phyloP scores from a whole-genome alignment of 1,140 invertebrate genomes.

The Ctenoplectra terminalis region DNA sequence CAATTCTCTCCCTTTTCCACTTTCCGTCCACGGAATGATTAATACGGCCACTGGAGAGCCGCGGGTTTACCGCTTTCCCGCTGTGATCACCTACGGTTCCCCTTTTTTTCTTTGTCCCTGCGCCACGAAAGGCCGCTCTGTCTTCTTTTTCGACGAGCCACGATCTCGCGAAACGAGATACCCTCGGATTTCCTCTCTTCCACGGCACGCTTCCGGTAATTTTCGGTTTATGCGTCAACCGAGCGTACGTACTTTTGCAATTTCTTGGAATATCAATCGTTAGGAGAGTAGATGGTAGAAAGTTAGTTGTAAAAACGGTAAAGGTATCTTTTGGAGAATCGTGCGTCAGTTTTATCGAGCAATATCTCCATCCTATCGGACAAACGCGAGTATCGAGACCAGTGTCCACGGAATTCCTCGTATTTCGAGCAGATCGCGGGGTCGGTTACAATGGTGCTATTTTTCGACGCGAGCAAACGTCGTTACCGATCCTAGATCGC shows the following conservation, averaged over 20 bases:
- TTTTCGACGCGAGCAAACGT: not conserved
- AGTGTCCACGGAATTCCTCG: too few relatives aligned
- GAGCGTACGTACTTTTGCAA: too few relatives aligned
- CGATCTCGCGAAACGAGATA: not conserved
- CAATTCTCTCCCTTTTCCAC: not conserved
- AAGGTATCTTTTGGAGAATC: too few relatives aligned
- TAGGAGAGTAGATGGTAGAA: too few relatives aligned
- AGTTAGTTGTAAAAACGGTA: too few relatives aligned
- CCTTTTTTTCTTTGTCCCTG: slow-evolving; percentile 38
- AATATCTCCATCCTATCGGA: too few relatives aligned
- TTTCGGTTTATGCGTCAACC: too few relatives aligned
- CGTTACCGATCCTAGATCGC: slow-evolving; percentile 29
- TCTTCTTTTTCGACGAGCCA: slow-evolving; percentile 28
- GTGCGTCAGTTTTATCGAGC: too few relatives aligned
- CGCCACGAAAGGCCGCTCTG: not conserved
- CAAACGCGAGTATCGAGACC: too few relatives aligned
- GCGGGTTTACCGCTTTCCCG: slow-evolving; percentile 73
- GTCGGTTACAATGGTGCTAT: too few relatives aligned
- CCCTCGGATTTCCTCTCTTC: slow-evolving; percentile 41
- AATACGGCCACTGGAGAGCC: slow-evolving; percentile 71
- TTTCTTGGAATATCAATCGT: too few relatives aligned
- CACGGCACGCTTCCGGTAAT: slow-evolving; percentile 35
- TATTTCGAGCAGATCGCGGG: too few relatives aligned
- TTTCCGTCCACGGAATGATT: slow-evolving; percentile 65
- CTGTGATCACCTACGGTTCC: slow-evolving; percentile 71